Base-by-base conservation (phyloP, 2,888 invertebrate species). In the Blera fallax region DNA sequence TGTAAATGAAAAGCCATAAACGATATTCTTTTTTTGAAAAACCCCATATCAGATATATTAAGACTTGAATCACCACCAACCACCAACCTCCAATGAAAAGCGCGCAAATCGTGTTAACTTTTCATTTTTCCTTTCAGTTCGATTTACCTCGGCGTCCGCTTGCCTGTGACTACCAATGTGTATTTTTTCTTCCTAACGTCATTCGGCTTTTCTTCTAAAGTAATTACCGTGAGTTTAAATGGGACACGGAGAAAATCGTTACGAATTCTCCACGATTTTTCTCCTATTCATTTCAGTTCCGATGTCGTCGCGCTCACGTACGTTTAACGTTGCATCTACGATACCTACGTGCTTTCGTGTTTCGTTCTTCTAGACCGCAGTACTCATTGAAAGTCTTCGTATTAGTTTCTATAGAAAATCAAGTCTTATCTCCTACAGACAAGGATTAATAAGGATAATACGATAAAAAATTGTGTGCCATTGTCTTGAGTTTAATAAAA, bases 271-370 rank as follows among this genome's bases (percentile, higher is more conserved):
- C 11, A 69, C 48, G 69, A 79, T 74, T 84, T 67, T 64, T 69
- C 56, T 69, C 45, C 8, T 14, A 76, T 80, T 81, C 76, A 80
- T 72, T 85, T 76, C 58, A 85, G 85, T 81, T 76, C 29, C 43
- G 76, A 72, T 76, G 76, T 72, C 70, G 65, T 79, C 84, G 73
- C 64, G 79, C 29, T 78, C 83, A 78, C 54, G 83, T 83, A 73
- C 78, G 52, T 67, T 83, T 64, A 58, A 58, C 70, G 64, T 56
- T 70, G 69, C 70, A 83, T 45, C 72, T 58, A 65, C 4, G 52
- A 52, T 54, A 69, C n/a, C 62, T 79, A 74, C 69, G 79, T 79
- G 73, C 37, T 29, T 56, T 74, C 69, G 45, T 40, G 70, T 27
- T 54, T 43, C 50, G 48, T 70, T 48, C 16, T 54, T 24, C 21